Evolutionary conservation across 2,113 vertebrate genomes (phyloP).

Genomic region (Petromus typicus): DNA sequence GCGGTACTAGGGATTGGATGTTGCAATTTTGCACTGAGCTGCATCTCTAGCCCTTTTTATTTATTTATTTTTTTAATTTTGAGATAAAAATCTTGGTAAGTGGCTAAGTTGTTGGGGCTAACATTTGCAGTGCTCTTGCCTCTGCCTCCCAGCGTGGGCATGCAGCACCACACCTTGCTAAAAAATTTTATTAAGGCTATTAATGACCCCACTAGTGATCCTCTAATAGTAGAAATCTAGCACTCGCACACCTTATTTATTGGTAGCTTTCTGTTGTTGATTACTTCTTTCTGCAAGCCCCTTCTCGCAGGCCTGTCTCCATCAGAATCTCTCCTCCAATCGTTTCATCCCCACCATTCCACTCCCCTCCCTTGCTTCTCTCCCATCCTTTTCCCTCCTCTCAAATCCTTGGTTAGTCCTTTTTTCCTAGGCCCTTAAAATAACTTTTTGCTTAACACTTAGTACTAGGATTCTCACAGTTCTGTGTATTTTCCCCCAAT

Average conservation of each 20-base stretch:
- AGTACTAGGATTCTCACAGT: neutral
- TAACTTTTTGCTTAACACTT: neutral
- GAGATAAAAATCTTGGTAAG: neutral
- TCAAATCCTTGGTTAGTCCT: neutral
- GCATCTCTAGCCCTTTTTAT: neutral
- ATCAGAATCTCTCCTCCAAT: neutral
- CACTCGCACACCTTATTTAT: neutral
- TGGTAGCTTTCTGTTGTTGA: neutral
- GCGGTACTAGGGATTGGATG: neutral
- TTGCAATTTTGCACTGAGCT: neutral
- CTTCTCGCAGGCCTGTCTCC: neutral
- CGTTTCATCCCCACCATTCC: accelerated
- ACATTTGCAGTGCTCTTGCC: neutral
- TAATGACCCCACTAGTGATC: neutral
- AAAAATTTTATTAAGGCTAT: neutral
- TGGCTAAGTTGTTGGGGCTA: neutral
- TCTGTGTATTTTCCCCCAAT: neutral
- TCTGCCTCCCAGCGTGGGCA: neutral
- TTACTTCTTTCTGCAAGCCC: neutral
- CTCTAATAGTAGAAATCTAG: neutral
- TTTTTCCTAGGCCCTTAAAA: neutral
- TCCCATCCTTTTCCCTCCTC: neutral
- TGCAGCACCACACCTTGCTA: neutral
- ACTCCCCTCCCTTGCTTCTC: too few species aligned
- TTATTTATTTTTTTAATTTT: neutral